A percentile compares a stretch with the other conserved stretches of the same genome.
Conservation (phyloP, 2,888 invertebrate genomes). For the Leptinotarsa haldemani region DNA sequence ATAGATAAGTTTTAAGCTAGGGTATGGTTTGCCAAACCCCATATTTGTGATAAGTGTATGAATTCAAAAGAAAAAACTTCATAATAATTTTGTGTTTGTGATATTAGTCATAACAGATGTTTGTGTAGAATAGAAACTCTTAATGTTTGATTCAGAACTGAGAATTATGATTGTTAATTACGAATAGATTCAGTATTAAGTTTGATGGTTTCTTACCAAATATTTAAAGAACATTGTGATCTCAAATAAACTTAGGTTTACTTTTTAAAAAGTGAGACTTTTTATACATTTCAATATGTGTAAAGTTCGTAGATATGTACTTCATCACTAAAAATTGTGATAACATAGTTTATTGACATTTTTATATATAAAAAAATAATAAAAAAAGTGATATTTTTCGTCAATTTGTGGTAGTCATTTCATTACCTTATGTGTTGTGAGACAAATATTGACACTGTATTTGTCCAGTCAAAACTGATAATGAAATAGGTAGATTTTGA, state of each 20-base stretch:
- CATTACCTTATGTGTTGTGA: not conserved
- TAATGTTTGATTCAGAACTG: constrained; percentile 39
- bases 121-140: constrained; percentile 39
- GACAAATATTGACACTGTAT: not conserved
- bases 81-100: constrained; percentile 47
- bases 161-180: constrained; percentile 24
- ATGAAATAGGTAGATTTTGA: too few species aligned
- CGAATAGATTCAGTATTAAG: constrained; percentile 34
- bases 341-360: constrained; percentile 20
- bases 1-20: constrained; percentile 1
- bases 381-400: constrained; percentile 17
- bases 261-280: constrained; percentile 38
- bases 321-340: constrained; percentile 20
- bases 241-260: constrained; percentile 37
- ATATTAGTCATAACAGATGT: constrained; percentile 51
- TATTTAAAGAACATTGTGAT: constrained; percentile 40
- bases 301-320: constrained; percentile 16
- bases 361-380: constrained; percentile 2
- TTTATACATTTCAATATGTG: constrained; percentile 37
- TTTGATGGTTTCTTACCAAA: constrained; percentile 34
- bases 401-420: constrained; percentile 2
- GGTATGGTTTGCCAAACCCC: not conserved
- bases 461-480: too few species aligned
- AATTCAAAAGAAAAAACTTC: constrained; percentile 40
- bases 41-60: constrained; percentile 36